Conservation (phyloP, 2,113 vertebrate species). For the Phainopepla nitens region DNA sequence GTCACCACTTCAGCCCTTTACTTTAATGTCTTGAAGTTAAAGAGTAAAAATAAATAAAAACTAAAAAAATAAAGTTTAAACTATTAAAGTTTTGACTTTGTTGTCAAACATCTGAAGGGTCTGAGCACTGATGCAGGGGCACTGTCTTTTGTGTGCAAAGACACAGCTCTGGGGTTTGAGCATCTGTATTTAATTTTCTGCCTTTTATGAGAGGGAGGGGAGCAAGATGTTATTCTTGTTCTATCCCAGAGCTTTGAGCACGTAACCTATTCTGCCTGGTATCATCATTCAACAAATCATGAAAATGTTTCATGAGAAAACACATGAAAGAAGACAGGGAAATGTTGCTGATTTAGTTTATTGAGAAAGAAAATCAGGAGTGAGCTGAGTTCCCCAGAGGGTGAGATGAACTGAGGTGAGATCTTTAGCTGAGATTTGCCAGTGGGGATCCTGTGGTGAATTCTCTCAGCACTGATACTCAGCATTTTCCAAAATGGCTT, state of each 20-base stretch:
- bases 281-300: neutral
- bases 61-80: too few relatives aligned
- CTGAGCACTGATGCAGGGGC: neutral
- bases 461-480: neutral
- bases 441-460: neutral
- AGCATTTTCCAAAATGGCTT: conserved; percentile 47
- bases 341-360: conserved; percentile 59
- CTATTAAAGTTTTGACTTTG: too few relatives aligned
- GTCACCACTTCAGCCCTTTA: neutral
- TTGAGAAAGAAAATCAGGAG: conserved; percentile 41
- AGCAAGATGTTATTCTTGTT: neutral
- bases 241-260: neutral
- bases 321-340: neutral
- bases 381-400: conserved; percentile 17
- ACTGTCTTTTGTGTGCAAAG: neutral
- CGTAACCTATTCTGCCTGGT: neutral
- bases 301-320: conserved; percentile 1
- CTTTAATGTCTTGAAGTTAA: too few relatives aligned
- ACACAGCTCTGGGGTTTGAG: neutral
- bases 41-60: too few relatives aligned
- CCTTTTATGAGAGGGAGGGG: neutral
- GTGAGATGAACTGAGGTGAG: conserved; percentile 21
- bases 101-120: neutral
- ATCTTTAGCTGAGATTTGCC: conserved; percentile 20
- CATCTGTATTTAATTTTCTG: conserved; percentile 25